Conservation (phyloP, 2,888 invertebrate genomes). For the Tryphoninae sp. region DNA sequence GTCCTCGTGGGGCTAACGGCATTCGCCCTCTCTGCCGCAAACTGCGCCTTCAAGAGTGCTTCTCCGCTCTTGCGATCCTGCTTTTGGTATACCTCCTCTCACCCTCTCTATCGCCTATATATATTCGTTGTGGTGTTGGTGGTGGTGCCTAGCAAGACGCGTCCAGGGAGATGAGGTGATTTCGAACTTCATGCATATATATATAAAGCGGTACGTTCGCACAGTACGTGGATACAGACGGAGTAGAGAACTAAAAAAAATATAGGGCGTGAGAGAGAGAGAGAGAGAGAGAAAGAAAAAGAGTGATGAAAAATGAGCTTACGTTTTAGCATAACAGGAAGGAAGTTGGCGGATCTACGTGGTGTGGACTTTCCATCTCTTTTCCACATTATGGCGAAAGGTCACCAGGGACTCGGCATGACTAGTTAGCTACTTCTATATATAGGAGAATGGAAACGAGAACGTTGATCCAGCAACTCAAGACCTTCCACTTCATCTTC, state of each 20-base stretch:
- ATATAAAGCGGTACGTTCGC: background rate
- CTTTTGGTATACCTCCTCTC: constrained; percentile 28
- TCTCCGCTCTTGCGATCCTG: constrained; percentile 45
- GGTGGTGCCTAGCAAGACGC: constrained; percentile 8
- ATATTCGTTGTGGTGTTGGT: constrained; percentile 9
- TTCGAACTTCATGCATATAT: constrained; percentile 21
- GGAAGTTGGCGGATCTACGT: constrained; percentile 27
- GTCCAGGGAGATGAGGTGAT: constrained; percentile 39
- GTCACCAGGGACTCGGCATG: constrained; percentile 36
- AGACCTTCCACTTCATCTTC: constrained; percentile 31
- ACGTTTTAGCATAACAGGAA: constrained; percentile 12
- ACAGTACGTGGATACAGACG: background rate
- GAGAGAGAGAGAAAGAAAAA: background rate
- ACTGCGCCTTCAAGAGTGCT: constrained; percentile 57
- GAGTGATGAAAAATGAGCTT: constrained; percentile 26
- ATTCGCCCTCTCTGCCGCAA: constrained; percentile 50
- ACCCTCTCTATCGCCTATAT: background rate
- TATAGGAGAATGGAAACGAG: constrained; percentile 24
- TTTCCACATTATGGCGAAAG: constrained; percentile 27
- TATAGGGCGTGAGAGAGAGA: background rate
- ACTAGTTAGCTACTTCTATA: constrained; percentile 43
- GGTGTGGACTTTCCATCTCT: constrained; percentile 33
- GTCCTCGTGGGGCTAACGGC: constrained; percentile 70
- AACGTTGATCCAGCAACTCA: constrained; percentile 20
- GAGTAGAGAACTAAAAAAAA: background rate